phyloP scores from a whole-genome alignment of 2,797 vertebrate species.

The Megaceryle alcyon region DNA sequence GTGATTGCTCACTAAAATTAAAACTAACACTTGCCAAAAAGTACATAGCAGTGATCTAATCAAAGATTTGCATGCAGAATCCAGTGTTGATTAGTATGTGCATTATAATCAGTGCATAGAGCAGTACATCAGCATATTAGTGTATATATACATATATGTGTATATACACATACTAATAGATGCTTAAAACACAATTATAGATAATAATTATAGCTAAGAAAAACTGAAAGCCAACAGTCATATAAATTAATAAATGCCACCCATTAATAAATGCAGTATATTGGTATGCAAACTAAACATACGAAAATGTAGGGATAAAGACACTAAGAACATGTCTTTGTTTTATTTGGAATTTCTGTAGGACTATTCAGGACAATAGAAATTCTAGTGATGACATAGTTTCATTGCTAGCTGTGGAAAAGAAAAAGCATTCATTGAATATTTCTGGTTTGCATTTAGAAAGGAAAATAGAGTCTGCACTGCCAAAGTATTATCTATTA shows the following conservation, averaged over 20 bases:
- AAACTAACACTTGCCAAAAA: not conserved
- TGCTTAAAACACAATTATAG: not conserved
- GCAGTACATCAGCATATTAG: not conserved
- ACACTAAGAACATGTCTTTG: not conserved
- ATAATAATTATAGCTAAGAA: not conserved
- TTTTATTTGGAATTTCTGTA: conserved; percentile 15
- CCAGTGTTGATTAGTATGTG: not conserved
- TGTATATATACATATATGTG: not conserved
- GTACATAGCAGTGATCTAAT: not conserved
- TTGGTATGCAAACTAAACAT: not conserved
- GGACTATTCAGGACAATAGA: not conserved
- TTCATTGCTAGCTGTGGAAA: not conserved
- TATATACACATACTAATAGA: not conserved
- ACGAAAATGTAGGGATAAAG: not conserved
- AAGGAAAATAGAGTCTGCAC: not conserved
- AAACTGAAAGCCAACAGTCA: not conserved
- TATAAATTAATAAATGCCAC: not conserved
- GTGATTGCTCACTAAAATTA: not conserved
- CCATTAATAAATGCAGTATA: not conserved
- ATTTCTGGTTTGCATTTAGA: conserved; percentile 20
- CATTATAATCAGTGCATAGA: not conserved
- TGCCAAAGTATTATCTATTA: not conserved
- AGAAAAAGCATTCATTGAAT: not conserved
- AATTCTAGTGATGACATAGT: not conserved
- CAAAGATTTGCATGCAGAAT: not conserved